Conservation (phyloP, 2,113 vertebrate species). For the Strigops habroptila region DNA sequence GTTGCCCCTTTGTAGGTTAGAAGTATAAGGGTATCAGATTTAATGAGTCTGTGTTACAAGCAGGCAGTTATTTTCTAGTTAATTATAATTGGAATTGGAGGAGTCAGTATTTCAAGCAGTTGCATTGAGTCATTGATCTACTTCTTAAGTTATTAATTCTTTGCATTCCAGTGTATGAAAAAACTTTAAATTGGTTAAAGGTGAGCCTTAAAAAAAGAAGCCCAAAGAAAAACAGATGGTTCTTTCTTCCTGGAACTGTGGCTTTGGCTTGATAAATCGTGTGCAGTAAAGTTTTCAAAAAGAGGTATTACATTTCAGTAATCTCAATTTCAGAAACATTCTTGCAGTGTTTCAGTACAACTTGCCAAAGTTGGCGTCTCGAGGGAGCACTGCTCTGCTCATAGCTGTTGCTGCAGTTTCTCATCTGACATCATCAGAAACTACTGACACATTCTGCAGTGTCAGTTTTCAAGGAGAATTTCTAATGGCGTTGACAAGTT, state of each 20-base stretch:
- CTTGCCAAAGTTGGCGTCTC: neutral
- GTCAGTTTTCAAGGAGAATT: conserved; percentile 42
- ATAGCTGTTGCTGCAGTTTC: conserved; percentile 40
- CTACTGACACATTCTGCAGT: conserved; percentile 6
- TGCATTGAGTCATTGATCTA: neutral
- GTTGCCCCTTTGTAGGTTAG: neutral
- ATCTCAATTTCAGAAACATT: conserved; percentile 48
- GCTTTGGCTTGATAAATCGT: conserved; percentile 42
- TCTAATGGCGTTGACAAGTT: neutral
- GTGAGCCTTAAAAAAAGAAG: neutral
- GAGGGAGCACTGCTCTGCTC: neutral
- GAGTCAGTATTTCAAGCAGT: neutral
- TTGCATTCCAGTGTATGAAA: neutral
- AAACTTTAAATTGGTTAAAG: conserved; percentile 13
- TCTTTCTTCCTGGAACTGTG: conserved; percentile 18
- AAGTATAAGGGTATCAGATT: conserved; percentile 27
- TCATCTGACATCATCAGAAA: conserved; percentile 38
- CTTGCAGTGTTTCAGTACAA: neutral
- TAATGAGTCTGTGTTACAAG: neutral
- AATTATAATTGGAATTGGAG: neutral
- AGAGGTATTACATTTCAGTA: conserved; percentile 19
- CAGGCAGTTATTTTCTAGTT: neutral
- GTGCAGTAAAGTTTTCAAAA: conserved; percentile 24
- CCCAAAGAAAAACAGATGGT: conserved; percentile 30
- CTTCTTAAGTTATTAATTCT: conserved; percentile 21